Evolutionary conservation across 1,140 invertebrate species (phyloP).

Genomic region (Heliconius eleuchia): DNA sequence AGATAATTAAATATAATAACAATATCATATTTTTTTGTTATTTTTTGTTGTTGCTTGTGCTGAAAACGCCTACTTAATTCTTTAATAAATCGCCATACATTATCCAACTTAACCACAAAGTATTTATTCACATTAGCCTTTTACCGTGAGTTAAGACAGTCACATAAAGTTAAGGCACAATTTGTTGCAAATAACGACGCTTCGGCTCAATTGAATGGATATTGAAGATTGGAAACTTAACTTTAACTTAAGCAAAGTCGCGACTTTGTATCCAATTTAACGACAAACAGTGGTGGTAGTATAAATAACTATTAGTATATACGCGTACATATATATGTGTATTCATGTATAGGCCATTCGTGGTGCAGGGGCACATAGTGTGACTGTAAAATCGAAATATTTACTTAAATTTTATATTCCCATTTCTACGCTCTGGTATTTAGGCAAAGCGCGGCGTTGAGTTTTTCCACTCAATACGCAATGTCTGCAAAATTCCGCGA

Average conservation of each 20-base stretch:
- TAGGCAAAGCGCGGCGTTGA: too few species aligned
- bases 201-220: slow-evolving; percentile 47
- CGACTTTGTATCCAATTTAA: slow-evolving; percentile 41
- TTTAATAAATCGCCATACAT: slow-evolving; percentile 19
- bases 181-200: slow-evolving; percentile 47
- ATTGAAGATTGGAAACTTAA: slow-evolving; percentile 34
- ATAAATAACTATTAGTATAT: background rate
- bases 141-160: slow-evolving; percentile 35
- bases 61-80: slow-evolving; percentile 22
- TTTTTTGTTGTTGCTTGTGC: background rate
- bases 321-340: too few species aligned
- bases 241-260: slow-evolving; percentile 33
- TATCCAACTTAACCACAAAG: slow-evolving; percentile 3
- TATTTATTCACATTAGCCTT: slow-evolving; percentile 39
- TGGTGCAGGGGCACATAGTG: too few species aligned
- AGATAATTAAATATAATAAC: too few species aligned
- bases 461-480: too few species aligned
- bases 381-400: too few species aligned
- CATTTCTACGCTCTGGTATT: too few species aligned
- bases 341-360: too few species aligned
- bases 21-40: too few species aligned
- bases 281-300: slow-evolving; percentile 12
- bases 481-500: too few species aligned
- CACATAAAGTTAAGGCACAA: slow-evolving; percentile 42
- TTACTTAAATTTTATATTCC: too few species aligned